Conservation (phyloP, 2,113 vertebrate genomes). For the Microtus oregoni region DNA sequence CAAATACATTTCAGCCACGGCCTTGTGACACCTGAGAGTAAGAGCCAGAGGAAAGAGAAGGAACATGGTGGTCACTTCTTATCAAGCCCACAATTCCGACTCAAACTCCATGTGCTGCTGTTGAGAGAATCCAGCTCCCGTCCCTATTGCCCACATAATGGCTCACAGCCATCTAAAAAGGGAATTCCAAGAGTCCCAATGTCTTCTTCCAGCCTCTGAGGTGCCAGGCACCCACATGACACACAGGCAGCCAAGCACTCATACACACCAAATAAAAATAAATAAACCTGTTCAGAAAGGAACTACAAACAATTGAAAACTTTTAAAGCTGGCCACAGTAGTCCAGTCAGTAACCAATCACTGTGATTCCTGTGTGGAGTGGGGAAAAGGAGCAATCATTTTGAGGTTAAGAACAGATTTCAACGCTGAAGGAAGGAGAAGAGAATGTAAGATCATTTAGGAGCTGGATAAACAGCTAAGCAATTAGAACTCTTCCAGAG, state of each 20-base stretch:
- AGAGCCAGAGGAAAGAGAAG: not conserved
- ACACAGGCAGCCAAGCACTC: too few species aligned
- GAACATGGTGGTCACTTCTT: not conserved
- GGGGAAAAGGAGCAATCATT: not conserved
- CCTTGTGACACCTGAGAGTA: not conserved
- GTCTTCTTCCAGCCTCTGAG: not conserved
- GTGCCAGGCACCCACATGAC: not conserved
- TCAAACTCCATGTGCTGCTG: not conserved
- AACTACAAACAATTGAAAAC: not conserved
- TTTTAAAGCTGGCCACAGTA: not conserved
- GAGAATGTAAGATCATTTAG: not conserved
- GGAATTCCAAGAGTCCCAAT: not conserved
- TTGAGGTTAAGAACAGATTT: slow-evolving; percentile 2
- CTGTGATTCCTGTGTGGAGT: not conserved
- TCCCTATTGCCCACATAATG: not conserved
- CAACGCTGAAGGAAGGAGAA: not conserved
- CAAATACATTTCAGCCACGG: not conserved
- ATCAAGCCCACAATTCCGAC: not conserved
- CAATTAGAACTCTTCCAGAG: not conserved
- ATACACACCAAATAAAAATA: not conserved
- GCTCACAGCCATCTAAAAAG: not conserved
- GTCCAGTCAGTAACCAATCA: not conserved
- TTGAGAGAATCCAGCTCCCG: not conserved
- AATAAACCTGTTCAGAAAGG: not conserved
- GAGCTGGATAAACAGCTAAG: not conserved